Evolutionary conservation across 2,797 vertebrate genomes (phyloP).

Genomic region (Toxotes lorentzi): DNA sequence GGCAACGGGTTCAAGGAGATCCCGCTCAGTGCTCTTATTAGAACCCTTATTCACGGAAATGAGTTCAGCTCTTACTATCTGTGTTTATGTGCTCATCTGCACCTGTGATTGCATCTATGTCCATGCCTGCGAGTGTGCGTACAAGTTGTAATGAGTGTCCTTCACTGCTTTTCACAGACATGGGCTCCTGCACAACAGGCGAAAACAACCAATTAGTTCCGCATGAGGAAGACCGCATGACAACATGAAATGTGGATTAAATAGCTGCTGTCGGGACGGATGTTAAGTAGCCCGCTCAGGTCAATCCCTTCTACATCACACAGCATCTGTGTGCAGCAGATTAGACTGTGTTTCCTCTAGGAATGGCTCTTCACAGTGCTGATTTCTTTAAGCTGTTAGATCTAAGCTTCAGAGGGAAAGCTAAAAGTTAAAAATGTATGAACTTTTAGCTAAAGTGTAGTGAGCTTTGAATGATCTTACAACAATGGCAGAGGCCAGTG

Average conservation of each 20-base stretch:
- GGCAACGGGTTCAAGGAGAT: slow-evolving; percentile 73
- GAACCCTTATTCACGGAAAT: slow-evolving; percentile 27
- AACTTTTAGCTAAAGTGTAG: slow-evolving; percentile 13
- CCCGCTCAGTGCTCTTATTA: slow-evolving; percentile 53
- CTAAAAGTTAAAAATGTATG: slow-evolving; percentile 44
- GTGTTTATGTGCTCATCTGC: slow-evolving; percentile 46
- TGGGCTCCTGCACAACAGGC: slow-evolving; percentile 51
- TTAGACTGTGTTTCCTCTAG: slow-evolving; percentile 51
- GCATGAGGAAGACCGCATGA: slow-evolving; percentile 58
- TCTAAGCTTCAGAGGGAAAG: slow-evolving; percentile 40
- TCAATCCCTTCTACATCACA: slow-evolving; percentile 62
- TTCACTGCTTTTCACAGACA: slow-evolving; percentile 61
- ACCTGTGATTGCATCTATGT: slow-evolving; percentile 47
- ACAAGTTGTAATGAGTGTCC: slow-evolving; percentile 73
- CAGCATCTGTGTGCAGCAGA: slow-evolving; percentile 55
- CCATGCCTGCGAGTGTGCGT: slow-evolving; percentile 13
- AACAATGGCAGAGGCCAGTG: slow-evolving; percentile 18
- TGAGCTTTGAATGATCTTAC: slow-evolving; percentile 23
- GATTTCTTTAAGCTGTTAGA: slow-evolving; percentile 49
- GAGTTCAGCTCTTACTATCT: slow-evolving; percentile 38
- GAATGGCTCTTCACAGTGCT: slow-evolving; percentile 37
- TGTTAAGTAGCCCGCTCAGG: slow-evolving; percentile 58
- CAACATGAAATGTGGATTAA: slow-evolving; percentile 74
- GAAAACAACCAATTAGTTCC: slow-evolving; percentile 81
- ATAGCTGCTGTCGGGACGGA: slow-evolving; percentile 57